Evolutionary conservation across 2,113 vertebrate species (phyloP).

Genomic region (Ursus arctos): DNA sequence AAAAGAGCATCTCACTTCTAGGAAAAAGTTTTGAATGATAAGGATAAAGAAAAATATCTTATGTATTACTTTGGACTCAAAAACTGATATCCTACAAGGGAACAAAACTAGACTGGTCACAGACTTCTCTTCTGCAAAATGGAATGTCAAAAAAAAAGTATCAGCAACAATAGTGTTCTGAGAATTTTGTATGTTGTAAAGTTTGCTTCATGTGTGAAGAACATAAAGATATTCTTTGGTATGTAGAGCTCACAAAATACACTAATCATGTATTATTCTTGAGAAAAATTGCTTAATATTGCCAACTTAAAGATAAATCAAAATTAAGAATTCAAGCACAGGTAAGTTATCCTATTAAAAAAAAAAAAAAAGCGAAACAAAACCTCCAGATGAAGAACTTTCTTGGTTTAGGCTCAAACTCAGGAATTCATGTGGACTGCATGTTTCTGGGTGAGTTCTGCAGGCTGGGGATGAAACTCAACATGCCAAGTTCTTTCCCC

Average conservation of each 20-base stretch:
- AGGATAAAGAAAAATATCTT: not conserved
- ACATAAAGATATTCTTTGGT: not conserved
- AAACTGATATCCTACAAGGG: not conserved
- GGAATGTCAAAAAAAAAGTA: not conserved
- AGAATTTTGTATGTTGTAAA: not conserved
- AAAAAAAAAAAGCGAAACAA: too few species aligned
- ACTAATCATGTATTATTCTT: not conserved
- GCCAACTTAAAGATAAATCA: not conserved
- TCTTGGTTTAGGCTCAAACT: not conserved
- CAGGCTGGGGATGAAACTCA: not conserved
- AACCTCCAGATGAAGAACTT: not conserved
- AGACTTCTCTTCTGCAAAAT: not conserved
- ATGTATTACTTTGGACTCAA: not conserved
- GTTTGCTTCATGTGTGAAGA: not conserved
- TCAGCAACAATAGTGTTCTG: not conserved
- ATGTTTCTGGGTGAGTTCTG: not conserved
- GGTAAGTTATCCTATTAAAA: not conserved
- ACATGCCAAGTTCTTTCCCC: not conserved
- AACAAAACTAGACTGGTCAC: not conserved
- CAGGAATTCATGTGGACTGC: not conserved
- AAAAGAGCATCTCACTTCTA: not conserved
- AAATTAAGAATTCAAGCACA: not conserved
- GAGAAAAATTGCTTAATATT: not conserved
- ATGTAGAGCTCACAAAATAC: not conserved
- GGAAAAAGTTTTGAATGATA: not conserved